phyloP scores from a whole-genome alignment of 2,113 vertebrate species.

The Callorhinus ursinus region DNA sequence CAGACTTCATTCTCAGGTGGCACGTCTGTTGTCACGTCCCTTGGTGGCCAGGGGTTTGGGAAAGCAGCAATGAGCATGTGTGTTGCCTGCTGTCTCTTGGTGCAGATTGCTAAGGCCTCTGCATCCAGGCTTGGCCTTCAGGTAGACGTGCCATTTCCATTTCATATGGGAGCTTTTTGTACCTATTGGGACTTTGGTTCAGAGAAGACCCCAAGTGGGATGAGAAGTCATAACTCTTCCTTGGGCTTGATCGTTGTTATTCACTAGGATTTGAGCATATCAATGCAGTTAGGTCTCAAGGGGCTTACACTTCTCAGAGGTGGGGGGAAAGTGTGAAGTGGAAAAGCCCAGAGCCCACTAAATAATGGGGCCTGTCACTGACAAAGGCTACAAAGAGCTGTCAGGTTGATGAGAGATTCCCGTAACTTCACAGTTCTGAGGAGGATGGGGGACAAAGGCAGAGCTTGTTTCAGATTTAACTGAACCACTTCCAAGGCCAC shows the following conservation, averaged over 20 bases:
- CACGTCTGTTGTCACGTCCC: not conserved
- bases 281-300: not conserved
- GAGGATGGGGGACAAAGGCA: not conserved
- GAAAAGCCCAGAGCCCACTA: not conserved
- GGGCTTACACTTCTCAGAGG: not conserved
- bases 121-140: no score
- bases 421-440: not conserved
- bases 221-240: not conserved
- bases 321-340: not conserved
- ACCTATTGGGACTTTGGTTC: not conserved
- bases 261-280: not conserved
- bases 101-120: not conserved
- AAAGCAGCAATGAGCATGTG: not conserved
- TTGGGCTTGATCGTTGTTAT: not conserved
- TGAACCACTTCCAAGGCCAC: not conserved
- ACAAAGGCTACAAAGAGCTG: not conserved
- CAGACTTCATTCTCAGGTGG: not conserved
- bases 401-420: not conserved
- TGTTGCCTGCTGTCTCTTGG: not conserved
- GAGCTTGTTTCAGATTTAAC: not conserved
- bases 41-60: not conserved
- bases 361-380: not conserved
- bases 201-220: not conserved
- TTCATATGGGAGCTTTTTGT: not conserved
- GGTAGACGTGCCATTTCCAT: not conserved